phyloP scores from a whole-genome alignment of 2,113 vertebrate genomes.

The Hucho hucho region DNA sequence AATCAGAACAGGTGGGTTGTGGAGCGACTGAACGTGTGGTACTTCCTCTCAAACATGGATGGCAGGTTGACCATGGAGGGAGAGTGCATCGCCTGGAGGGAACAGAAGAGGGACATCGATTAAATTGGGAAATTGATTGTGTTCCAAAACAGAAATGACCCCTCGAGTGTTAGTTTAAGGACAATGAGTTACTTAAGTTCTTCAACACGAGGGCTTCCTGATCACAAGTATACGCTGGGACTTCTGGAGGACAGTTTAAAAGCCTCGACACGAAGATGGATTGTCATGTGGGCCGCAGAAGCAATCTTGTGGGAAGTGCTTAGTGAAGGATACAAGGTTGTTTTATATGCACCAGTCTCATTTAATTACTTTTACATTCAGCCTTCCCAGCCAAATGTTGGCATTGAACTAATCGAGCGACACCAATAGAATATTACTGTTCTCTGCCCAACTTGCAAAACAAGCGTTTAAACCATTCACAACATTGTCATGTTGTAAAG shows the following conservation, averaged over 20 bases:
- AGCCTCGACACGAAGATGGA: background rate
- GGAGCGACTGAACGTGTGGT: conserved; percentile 91
- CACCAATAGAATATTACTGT: conserved; percentile 25
- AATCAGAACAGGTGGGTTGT: conserved; percentile 90
- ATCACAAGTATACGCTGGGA: no score
- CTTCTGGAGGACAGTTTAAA: background rate
- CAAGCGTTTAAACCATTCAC: no score
- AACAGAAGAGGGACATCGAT: background rate
- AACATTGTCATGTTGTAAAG: no score
- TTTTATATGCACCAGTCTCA: conserved; percentile 14
- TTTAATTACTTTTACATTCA: conserved; percentile 29
- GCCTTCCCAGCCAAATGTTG: conserved; percentile 27
- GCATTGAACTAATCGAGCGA: conserved; percentile 22
- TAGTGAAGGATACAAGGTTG: conserved; percentile 1
- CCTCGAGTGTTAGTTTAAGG: background rate
- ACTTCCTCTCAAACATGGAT: conserved; percentile 89
- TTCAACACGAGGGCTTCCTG: no score
- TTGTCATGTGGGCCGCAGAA: background rate
- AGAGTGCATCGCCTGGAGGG: conserved; percentile 79
- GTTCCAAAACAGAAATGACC: conserved; percentile 2
- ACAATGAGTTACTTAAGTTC: no score
- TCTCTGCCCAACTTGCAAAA: no score
- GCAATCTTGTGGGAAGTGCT: background rate
- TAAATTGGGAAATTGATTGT: background rate
- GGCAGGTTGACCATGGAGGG: conserved; percentile 90